These are phyloP conservation scores for Monopis laevigella DNA, from an alignment of 2,888 invertebrate species.

Conservation along the genomic window DNA sequence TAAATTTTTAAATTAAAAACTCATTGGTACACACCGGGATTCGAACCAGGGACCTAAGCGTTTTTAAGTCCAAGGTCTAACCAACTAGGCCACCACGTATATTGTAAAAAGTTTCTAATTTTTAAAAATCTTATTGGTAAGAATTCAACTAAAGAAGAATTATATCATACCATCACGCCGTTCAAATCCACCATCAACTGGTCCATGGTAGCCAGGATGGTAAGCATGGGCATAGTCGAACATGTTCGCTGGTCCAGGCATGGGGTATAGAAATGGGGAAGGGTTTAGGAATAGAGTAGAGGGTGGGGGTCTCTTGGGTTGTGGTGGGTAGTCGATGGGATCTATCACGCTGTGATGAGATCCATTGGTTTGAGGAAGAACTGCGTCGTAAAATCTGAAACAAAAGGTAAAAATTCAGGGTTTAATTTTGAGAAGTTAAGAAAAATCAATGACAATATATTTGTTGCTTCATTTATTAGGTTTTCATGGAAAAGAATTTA, in stretches of 20 bases:
- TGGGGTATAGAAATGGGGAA: constrained; percentile 49
- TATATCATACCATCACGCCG: constrained; percentile 47
- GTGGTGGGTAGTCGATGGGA: constrained; percentile 42
- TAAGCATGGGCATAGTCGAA: constrained; percentile 65
- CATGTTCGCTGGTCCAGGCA: constrained; percentile 59
- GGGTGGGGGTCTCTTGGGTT: constrained; percentile 43
- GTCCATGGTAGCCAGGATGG: constrained; percentile 38
- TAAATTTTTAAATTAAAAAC: too few species aligned
- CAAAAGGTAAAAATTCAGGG: too few species aligned
- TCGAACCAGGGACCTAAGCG: too few species aligned
- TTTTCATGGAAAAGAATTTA: too few species aligned
- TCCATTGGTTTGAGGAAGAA: constrained; percentile 47
- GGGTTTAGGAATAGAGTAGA: constrained; percentile 45
- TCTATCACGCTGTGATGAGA: constrained; percentile 32
- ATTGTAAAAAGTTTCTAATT: too few species aligned
- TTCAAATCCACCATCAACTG: constrained; percentile 35
- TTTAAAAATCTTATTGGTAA: too few species aligned
- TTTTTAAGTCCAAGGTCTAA: too few species aligned
- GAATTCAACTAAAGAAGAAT: background rate
- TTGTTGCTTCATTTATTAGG: too few species aligned
- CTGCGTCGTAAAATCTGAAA: constrained; percentile 59
- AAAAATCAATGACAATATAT: too few species aligned
- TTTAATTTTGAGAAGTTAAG: too few species aligned
- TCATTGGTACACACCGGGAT: too few species aligned
- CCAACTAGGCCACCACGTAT: too few species aligned